A percentile compares a stretch with the other conserved stretches of the same genome.
These are phyloP conservation scores for Cotesia congregata DNA, from an alignment of 2,888 invertebrate species.

Conservation along the genomic window DNA sequence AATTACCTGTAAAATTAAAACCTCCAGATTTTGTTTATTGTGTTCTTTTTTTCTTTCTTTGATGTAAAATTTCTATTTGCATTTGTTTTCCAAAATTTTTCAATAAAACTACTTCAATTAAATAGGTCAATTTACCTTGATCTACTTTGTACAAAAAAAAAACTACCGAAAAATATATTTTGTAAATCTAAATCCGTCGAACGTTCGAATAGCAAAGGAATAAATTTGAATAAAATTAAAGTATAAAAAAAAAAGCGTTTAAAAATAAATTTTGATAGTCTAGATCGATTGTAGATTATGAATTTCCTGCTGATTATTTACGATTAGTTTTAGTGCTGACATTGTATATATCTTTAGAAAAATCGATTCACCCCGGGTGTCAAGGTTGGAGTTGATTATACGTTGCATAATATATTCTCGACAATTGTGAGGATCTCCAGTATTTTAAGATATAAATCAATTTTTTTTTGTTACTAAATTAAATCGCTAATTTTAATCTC, in stretches of 20 bases:
- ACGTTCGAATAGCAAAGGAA: background rate
- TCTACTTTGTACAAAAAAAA: too few relatives aligned
- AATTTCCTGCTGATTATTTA: background rate
- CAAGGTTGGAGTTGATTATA: background rate
- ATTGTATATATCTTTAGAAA: background rate
- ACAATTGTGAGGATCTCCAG: background rate
- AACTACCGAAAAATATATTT: too few relatives aligned
- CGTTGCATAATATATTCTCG: constrained; percentile 1
- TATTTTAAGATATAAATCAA: background rate
- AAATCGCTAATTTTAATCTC: background rate
- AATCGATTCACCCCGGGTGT: background rate
- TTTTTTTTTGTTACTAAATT: background rate
- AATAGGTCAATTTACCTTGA: too few relatives aligned
- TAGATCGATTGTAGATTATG: background rate
- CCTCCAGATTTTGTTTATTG: too few relatives aligned
- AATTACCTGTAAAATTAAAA: too few relatives aligned
- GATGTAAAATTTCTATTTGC: too few relatives aligned
- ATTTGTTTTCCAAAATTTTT: too few relatives aligned
- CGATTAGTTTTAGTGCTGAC: constrained; percentile 1
- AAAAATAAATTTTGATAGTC: background rate
- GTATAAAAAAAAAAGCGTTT: background rate
- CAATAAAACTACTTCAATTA: too few relatives aligned
- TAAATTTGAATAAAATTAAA: background rate
- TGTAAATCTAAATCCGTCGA: background rate
- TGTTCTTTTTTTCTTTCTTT: too few relatives aligned